A percentile compares a stretch with the other conserved stretches of the same genome.
Conservation (phyloP, 2,113 vertebrate genomes). For the Trematocara marginatum region DNA sequence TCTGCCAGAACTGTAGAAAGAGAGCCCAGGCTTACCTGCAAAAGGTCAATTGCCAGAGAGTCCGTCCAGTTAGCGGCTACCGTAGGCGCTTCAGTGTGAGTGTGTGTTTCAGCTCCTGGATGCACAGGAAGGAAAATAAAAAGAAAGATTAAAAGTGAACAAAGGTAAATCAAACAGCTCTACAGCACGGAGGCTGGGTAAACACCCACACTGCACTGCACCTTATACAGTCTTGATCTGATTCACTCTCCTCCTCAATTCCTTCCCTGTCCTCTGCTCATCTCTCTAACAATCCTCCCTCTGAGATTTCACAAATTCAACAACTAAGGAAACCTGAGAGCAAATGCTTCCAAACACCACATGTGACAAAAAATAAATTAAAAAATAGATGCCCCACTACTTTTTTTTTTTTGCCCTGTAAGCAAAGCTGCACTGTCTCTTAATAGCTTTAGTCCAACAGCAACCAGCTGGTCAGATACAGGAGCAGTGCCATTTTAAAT, state of each 20-base stretch:
- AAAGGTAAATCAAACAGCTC: conserved; percentile 9
- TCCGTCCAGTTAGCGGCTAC: conserved; percentile 80
- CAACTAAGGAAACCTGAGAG: not conserved
- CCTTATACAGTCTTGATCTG: conserved; percentile 11
- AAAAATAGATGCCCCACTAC: not conserved
- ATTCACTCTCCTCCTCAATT: conserved; percentile 4
- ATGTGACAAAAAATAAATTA: not conserved
- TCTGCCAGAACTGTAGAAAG: not conserved
- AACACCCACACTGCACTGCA: conserved; percentile 53
- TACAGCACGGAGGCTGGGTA: conserved; percentile 6
- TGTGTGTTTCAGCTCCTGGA: conserved; percentile 70
- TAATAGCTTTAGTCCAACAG: not conserved
- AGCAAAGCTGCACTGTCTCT: not conserved
- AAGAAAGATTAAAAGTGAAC: not conserved
- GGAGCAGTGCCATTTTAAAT: not conserved
- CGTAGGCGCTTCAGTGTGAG: conserved; percentile 73
- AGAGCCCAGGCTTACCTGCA: conserved; percentile 66
- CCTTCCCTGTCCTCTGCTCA: not conserved
- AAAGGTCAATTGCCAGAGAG: conserved; percentile 82
- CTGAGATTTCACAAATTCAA: not conserved
- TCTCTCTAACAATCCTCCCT: not conserved
- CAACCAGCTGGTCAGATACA: not conserved
- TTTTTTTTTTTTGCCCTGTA: not conserved
- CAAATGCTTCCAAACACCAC: not conserved
- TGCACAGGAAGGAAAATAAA: not conserved